Evolutionary conservation across 2,797 vertebrate species (phyloP).

Genomic region (Eidolon dupreanum): DNA sequence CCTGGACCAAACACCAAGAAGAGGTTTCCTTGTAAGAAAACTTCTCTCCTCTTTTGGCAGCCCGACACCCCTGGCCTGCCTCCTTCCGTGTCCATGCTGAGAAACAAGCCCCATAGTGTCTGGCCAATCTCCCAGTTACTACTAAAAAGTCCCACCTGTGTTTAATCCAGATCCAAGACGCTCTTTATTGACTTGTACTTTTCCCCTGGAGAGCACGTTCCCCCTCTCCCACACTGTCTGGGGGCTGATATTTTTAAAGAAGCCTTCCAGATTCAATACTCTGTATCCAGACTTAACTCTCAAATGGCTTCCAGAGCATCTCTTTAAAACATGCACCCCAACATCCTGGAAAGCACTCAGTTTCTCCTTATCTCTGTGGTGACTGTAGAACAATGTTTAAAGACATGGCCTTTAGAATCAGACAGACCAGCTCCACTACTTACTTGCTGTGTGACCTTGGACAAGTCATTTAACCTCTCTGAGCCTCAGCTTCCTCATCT

Average conservation of each 20-base stretch:
- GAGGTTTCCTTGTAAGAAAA: not conserved
- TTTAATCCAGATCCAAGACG: not conserved
- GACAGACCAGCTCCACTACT: not conserved
- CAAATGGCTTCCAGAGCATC: constrained; percentile 19
- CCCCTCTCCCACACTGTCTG: not conserved
- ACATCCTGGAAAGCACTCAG: not conserved
- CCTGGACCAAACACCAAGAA: not conserved
- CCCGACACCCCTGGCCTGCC: not conserved
- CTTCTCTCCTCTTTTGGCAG: not conserved
- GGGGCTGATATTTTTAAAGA: not conserved
- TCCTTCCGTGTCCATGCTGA: not conserved
- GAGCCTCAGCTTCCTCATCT: constrained; percentile 3
- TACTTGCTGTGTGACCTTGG: not conserved
- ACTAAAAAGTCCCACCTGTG: not conserved
- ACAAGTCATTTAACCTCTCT: not conserved
- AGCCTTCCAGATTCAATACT: not conserved
- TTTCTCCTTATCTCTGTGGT: not conserved
- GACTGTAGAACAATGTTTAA: not conserved
- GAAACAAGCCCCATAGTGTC: not conserved
- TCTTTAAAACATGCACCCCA: not conserved
- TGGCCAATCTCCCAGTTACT: not conserved
- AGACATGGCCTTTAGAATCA: not conserved
- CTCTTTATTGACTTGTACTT: not conserved
- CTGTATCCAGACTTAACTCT: not conserved
- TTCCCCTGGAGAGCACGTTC: not conserved